Conservation (phyloP, 2,888 invertebrate species). For the Callyntrura sp. region DNA sequence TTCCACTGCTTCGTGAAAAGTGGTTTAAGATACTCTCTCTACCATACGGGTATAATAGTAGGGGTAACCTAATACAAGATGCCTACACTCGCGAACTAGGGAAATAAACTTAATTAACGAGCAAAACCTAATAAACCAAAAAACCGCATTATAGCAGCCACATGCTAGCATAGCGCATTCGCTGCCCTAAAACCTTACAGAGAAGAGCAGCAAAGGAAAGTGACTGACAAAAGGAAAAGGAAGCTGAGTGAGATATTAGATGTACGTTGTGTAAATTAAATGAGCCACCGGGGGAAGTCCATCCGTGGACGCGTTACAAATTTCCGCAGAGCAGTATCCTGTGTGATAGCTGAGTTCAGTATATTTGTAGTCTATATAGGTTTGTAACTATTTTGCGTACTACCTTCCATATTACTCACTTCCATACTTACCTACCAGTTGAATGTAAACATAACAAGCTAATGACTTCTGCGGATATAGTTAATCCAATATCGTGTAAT, state of each 20-base stretch:
- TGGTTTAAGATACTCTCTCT: no score
- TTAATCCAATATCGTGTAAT: slow-evolving; percentile 1
- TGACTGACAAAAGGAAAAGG: slow-evolving; percentile 23
- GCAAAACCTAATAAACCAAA: slow-evolving; percentile 57
- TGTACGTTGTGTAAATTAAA: slow-evolving; percentile 46
- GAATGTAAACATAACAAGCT: background rate
- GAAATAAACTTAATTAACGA: slow-evolving; percentile 65
- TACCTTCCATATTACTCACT: background rate
- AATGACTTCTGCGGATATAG: background rate
- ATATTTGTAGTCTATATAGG: no score
- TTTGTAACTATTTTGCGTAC: no score
- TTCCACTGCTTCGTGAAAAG: no score
- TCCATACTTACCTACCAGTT: background rate
- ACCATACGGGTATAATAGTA: no score
- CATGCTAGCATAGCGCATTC: background rate
- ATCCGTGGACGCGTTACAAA: background rate
- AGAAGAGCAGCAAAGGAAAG: no score
- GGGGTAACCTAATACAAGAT: background rate
- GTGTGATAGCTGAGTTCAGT: no score
- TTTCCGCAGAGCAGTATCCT: background rate
- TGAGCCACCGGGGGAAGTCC: background rate
- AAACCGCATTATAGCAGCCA: slow-evolving; percentile 20
- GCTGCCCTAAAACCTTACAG: no score
- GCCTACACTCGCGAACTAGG: background rate
- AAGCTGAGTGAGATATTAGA: slow-evolving; percentile 20